These are phyloP conservation scores for Priocnemis perturbator DNA, from an alignment of 2,888 invertebrate species.

Conservation along the genomic window DNA sequence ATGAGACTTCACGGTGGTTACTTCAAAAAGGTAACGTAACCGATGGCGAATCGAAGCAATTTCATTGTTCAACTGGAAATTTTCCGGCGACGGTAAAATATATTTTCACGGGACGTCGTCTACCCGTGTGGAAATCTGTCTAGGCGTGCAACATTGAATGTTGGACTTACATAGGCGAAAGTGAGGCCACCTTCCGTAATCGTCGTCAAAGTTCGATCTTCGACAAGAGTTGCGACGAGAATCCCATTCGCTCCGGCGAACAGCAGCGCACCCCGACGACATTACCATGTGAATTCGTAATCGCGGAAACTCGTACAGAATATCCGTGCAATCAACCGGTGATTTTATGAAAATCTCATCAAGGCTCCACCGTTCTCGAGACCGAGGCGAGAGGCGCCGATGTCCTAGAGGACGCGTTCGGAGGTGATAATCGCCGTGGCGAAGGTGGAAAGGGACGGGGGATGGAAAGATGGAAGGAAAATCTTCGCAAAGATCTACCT, in stretches of 20 bases:
- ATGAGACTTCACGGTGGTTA: constrained; percentile 99
- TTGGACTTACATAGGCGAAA: too few relatives aligned
- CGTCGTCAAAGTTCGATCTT: constrained; percentile 7
- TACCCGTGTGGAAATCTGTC: too few relatives aligned
- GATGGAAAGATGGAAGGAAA: constrained; percentile 32
- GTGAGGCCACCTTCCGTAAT: too few relatives aligned
- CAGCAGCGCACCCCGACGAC: constrained; percentile 22
- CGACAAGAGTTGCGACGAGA: constrained; percentile 25
- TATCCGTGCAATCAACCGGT: constrained; percentile 46
- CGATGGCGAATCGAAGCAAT: too few relatives aligned
- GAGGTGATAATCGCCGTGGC: constrained; percentile 6
- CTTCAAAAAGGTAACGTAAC: constrained; percentile 87
- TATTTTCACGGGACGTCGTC: not conserved
- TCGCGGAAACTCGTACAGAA: constrained; percentile 40
- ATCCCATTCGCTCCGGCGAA: not conserved
- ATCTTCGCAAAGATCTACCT: constrained; percentile 31
- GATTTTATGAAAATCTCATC: constrained; percentile 55
- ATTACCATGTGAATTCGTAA: constrained; percentile 57
- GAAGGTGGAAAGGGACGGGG: constrained; percentile 10
- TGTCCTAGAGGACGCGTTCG: not conserved
- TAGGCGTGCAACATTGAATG: too few relatives aligned
- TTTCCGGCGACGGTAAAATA: not conserved
- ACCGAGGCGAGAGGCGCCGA: constrained; percentile 14
- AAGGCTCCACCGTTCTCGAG: constrained; percentile 22
- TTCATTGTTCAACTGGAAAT: not conserved